A percentile compares a stretch with the other conserved stretches of the same genome.
These are phyloP conservation scores for Argopecten irradians DNA, from an alignment of 1,140 invertebrate species.

Conservation along the genomic window DNA sequence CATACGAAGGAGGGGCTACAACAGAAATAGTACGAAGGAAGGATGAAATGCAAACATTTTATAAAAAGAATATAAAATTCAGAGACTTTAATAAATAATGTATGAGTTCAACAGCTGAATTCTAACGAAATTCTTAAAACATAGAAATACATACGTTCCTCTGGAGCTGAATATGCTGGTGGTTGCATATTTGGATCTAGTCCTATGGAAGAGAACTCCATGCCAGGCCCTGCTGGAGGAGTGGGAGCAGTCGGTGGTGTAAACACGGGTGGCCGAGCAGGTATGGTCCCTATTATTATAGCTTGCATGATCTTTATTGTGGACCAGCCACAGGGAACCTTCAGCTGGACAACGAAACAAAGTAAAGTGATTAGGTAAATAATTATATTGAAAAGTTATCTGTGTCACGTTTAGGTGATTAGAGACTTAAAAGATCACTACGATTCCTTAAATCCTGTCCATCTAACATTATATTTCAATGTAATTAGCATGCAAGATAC, in stretches of 20 bases:
- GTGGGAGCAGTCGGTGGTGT: not conserved
- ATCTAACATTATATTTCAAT: no score
- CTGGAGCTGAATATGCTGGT: conserved; percentile 41
- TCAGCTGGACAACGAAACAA: conserved; percentile 46
- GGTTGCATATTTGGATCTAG: conserved; percentile 13
- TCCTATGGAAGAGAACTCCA: not conserved
- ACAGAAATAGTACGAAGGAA: conserved; percentile 15
- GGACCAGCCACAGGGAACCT: conserved; percentile 40
- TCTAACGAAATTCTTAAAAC: no score
- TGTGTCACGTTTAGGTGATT: no score
- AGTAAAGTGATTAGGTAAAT: no score
- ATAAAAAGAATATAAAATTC: not conserved
- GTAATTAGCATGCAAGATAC: not conserved
- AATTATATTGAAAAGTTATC: no score
- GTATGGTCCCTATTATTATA: conserved; percentile 53
- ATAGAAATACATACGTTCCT: not conserved
- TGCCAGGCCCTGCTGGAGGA: not conserved
- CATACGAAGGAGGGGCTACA: conserved; percentile 76
- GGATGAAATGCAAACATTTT: conserved; percentile 24
- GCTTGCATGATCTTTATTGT: conserved; percentile 37
- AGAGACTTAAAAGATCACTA: no score
- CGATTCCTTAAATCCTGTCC: no score
- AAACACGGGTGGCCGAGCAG: conserved; percentile 29
- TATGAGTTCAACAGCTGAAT: not conserved
- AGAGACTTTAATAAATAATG: not conserved